Percentiles rank a stretch among this genome's conserved stretches.
phyloP scores from a whole-genome alignment of 1,140 invertebrate genomes.

The Drosophila cardini region DNA sequence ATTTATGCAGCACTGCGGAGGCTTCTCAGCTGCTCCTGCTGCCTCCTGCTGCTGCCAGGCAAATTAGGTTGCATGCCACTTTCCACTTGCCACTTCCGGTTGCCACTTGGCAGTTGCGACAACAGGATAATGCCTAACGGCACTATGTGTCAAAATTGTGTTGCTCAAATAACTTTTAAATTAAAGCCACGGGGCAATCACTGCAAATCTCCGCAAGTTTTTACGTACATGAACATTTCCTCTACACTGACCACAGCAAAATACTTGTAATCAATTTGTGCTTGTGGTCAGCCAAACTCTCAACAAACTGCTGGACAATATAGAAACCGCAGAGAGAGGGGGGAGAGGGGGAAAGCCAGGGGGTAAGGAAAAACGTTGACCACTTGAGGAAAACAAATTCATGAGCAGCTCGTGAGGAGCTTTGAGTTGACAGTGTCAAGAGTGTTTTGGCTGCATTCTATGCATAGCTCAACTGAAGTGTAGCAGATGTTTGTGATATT shows the following conservation, averaged over 20 bases:
- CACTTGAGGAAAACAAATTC: slow-evolving; percentile 59
- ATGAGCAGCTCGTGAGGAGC: slow-evolving; percentile 37
- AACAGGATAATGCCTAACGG: slow-evolving; percentile 56
- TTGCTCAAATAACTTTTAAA: slow-evolving; percentile 83
- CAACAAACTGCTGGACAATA: slow-evolving; percentile 22
- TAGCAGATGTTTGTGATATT: slow-evolving; percentile 8
- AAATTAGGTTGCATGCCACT: slow-evolving; percentile 71
- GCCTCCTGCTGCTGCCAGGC: slow-evolving; percentile 35
- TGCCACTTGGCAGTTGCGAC: not conserved
- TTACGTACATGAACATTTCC: slow-evolving; percentile 45
- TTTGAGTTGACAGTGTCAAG: slow-evolving; percentile 53
- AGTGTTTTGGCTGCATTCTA: slow-evolving; percentile 23
- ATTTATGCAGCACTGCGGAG: slow-evolving; percentile 63
- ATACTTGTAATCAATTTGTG: slow-evolving; percentile 80
- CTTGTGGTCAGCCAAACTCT: slow-evolving; percentile 63
- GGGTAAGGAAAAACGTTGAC: slow-evolving; percentile 1
- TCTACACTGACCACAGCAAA: slow-evolving; percentile 58
- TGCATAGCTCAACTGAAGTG: slow-evolving; percentile 16
- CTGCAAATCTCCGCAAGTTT: slow-evolving; percentile 46
- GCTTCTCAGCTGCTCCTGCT: slow-evolving; percentile 22
- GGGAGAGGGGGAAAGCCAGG: too few species aligned
- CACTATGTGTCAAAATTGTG: slow-evolving; percentile 78
- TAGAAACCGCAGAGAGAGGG: not conserved
- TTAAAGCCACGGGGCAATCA: slow-evolving; percentile 69
- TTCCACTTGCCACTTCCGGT: not conserved